A percentile compares a stretch with the other conserved stretches of the same genome.
Conservation (phyloP, 2,888 invertebrate genomes). For the Drosophila mulleri region DNA sequence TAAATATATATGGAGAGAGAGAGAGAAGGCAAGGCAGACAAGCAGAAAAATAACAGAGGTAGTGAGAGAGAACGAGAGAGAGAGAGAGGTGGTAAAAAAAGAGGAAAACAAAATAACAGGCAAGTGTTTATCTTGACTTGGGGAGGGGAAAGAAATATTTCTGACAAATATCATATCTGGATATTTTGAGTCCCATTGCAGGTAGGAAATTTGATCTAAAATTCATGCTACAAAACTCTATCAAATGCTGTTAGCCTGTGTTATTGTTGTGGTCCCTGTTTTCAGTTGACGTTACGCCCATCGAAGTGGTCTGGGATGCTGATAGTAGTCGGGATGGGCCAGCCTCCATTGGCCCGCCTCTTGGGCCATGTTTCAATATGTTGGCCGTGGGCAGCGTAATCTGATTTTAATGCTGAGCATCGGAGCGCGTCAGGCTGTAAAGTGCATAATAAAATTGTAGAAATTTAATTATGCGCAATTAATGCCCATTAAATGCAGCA, state of each 20-base stretch:
- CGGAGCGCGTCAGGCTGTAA: constrained; percentile 59
- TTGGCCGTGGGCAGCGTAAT: constrained; percentile 58
- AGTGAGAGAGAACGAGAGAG: too few relatives aligned
- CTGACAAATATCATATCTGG: too few relatives aligned
- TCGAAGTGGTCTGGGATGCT: neutral
- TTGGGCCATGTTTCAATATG: constrained; percentile 35
- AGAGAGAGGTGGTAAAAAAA: too few relatives aligned
- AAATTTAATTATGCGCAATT: constrained; percentile 78
- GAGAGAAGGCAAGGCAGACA: too few relatives aligned
- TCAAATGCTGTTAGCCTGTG: neutral
- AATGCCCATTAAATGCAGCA: constrained; percentile 75
- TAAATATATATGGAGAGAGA: too few relatives aligned
- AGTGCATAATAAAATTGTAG: constrained; percentile 78
- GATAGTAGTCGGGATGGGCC: neutral
- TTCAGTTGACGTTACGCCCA: constrained; percentile 2
- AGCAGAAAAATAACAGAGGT: too few relatives aligned
- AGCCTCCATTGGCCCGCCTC: neutral
- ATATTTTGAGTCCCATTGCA: too few relatives aligned
- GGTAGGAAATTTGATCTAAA: neutral
- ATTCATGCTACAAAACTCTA: accelerated
- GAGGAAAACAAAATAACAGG: neutral
- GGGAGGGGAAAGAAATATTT: too few relatives aligned
- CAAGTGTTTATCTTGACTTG: neutral
- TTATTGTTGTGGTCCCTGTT: neutral
- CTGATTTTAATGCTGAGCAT: constrained; percentile 69